Evolutionary conservation across 2,113 vertebrate species (phyloP).

Genomic region (Ageneiosus marmoratus): DNA sequence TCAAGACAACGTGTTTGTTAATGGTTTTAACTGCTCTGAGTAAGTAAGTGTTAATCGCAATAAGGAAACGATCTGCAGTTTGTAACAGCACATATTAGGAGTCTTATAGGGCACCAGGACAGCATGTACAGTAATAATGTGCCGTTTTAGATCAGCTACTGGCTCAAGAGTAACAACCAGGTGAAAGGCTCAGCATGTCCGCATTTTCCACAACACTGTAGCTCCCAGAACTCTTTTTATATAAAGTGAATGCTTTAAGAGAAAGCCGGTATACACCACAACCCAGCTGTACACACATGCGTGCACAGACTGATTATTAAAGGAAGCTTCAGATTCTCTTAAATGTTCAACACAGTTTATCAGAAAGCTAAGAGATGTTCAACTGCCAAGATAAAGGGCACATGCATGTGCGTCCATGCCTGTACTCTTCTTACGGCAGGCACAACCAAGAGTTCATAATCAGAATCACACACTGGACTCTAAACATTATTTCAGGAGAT

Average conservation of each 20-base stretch:
- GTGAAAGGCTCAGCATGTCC: background rate
- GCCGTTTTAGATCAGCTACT: background rate
- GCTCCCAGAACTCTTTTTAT: background rate
- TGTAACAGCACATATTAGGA: background rate
- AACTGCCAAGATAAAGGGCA: background rate
- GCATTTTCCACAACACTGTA: background rate
- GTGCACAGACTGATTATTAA: background rate
- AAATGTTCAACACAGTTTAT: background rate
- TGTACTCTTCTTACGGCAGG: background rate
- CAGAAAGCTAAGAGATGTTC: background rate
- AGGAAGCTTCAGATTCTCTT: background rate
- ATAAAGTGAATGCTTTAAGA: background rate
- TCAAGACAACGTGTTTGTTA: background rate
- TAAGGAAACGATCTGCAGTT: background rate
- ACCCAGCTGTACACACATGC: background rate
- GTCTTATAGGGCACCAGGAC: background rate
- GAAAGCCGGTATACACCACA: background rate
- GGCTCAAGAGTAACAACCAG: background rate
- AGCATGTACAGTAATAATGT: background rate
- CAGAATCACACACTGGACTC: conserved; percentile 19
- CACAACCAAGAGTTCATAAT: background rate
- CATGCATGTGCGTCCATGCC: background rate
- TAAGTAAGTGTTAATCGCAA: background rate
- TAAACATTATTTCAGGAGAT: conserved; percentile 39
- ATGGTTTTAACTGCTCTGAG: background rate